Percentiles rank a stretch among this genome's conserved stretches.
phyloP scores from a whole-genome alignment of 2,888 invertebrate species.

The Coelopa pilipes region DNA sequence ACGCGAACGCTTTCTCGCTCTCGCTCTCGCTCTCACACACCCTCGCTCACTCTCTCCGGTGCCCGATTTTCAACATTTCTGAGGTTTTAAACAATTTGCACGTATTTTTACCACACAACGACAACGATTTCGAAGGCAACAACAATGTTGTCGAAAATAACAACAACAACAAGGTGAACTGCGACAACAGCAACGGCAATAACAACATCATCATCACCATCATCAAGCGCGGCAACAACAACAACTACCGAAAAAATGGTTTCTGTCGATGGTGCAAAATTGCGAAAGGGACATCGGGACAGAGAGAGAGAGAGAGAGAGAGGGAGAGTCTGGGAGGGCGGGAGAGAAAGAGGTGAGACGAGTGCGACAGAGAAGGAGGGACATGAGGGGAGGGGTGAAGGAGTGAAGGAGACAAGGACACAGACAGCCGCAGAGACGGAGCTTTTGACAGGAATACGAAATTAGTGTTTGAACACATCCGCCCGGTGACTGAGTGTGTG shows the following conservation, averaged over 20 bases:
- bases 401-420: slow-evolving; percentile 11
- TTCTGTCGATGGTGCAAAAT: slow-evolving; percentile 22
- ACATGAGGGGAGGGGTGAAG: neutral
- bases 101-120: slow-evolving; percentile 31
- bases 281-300: neutral
- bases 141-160: no score
- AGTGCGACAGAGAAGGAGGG: no score
- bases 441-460: slow-evolving; percentile 35
- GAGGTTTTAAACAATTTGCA: slow-evolving; percentile 35
- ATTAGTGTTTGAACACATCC: slow-evolving; percentile 18
- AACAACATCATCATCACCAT: no score
- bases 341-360: neutral
- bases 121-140: no score
- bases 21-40: no score
- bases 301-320: neutral
- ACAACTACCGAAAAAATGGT: neutral
- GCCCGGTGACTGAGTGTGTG: neutral
- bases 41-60: no score
- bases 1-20: neutral
- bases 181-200: no score
- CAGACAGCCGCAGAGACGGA: slow-evolving; percentile 4
- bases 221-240: neutral
- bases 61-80: slow-evolving; percentile 18
- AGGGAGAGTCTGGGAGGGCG: no score
- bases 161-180: no score